A percentile compares a stretch with the other conserved stretches of the same genome.
phyloP scores from a whole-genome alignment of 2,113 vertebrate genomes.

The Thalassoma bifasciatum region DNA sequence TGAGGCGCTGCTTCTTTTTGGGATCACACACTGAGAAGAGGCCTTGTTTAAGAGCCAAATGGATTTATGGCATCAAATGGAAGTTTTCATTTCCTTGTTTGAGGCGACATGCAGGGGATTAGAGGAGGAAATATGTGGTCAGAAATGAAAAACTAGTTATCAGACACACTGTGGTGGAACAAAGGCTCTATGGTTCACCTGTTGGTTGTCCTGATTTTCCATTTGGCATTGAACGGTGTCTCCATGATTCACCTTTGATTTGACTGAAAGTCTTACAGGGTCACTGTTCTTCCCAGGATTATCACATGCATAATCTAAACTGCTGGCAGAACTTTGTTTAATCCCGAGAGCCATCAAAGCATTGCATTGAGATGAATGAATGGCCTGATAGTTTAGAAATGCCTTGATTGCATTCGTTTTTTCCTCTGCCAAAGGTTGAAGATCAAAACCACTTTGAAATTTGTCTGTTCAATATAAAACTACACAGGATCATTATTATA shows the following conservation, averaged over 20 bases:
- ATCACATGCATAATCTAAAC: too few species aligned
- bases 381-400: too few species aligned
- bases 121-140: conserved; percentile 64
- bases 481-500: too few species aligned
- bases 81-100: conserved; percentile 83
- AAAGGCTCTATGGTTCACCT: conserved; percentile 69
- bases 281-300: background rate
- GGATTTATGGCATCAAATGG: conserved; percentile 82
- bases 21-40: conserved; percentile 75
- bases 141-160: conserved; percentile 71
- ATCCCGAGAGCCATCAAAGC: background rate
- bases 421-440: too few species aligned
- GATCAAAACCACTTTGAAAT: too few species aligned
- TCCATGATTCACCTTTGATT: conserved; percentile 31
- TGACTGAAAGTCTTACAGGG: background rate
- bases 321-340: background rate
- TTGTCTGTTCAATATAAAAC: too few species aligned
- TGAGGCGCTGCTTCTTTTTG: conserved; percentile 72
- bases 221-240: conserved; percentile 45
- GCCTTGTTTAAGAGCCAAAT: conserved; percentile 82
- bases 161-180: conserved; percentile 59
- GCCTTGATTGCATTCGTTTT: too few species aligned
- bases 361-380: too few species aligned
- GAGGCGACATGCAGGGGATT: conserved; percentile 73
- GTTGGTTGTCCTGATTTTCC: conserved; percentile 53